These are phyloP conservation scores for Apoda limacodes DNA, from an alignment of 2,888 invertebrate genomes.

Conservation along the genomic window DNA sequence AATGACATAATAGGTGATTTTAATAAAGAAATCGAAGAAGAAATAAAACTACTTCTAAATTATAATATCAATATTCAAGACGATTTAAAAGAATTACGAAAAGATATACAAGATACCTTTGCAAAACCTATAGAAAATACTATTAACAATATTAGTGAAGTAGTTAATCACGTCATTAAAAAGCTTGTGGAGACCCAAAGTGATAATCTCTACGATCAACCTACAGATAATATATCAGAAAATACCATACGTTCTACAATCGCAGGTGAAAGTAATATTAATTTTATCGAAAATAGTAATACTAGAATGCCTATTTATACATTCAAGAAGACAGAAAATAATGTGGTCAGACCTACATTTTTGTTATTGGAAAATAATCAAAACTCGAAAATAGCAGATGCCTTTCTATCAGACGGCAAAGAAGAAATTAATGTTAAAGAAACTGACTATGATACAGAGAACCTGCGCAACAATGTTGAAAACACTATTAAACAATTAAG, in stretches of 20 bases:
- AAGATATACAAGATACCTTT: constrained; percentile 61
- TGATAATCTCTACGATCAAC: constrained; percentile 25
- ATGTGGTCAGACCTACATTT: constrained; percentile 57
- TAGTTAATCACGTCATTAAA: constrained; percentile 62
- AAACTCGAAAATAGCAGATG: constrained; percentile 65
- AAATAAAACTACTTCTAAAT: constrained; percentile 62
- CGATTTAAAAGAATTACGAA: constrained; percentile 56
- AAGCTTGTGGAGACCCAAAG: constrained; percentile 53
- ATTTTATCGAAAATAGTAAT: constrained; percentile 50
- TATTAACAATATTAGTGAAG: constrained; percentile 63
- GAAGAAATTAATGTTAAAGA: constrained; percentile 60
- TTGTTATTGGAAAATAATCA: constrained; percentile 47
- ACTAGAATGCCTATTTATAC: too few relatives aligned
- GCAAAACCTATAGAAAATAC: constrained; percentile 62
- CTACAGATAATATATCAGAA: constrained; percentile 18
- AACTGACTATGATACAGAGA: constrained; percentile 50
- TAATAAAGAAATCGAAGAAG: constrained; percentile 70
- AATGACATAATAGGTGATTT: constrained; percentile 70
- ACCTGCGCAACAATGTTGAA: constrained; percentile 50
- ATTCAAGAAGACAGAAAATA: constrained; percentile 56
- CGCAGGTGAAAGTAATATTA: constrained; percentile 35
- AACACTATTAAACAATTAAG: constrained; percentile 59
- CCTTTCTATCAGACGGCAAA: constrained; percentile 69
- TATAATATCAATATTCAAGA: constrained; percentile 60
- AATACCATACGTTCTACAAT: too few relatives aligned